phyloP scores from a whole-genome alignment of 2,113 vertebrate species.

The Nibea coibor region DNA sequence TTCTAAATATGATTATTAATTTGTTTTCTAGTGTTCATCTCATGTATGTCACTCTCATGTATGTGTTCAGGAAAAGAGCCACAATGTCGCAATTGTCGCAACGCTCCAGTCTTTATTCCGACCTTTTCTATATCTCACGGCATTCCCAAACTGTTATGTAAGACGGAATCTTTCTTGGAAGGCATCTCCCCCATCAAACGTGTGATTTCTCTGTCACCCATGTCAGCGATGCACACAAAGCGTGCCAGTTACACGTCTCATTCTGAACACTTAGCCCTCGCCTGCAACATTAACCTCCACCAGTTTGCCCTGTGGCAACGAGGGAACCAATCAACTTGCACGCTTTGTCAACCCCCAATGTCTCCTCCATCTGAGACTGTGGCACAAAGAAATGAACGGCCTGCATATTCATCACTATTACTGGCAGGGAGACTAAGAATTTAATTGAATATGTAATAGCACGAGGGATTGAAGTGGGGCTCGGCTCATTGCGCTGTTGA shows the following conservation, averaged over 20 bases:
- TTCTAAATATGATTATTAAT: too few relatives aligned
- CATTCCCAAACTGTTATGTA: neutral
- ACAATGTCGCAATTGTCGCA: neutral
- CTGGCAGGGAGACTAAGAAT: constrained; percentile 31
- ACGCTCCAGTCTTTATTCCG: neutral
- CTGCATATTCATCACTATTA: constrained; percentile 71
- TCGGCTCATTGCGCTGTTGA: constrained; percentile 51
- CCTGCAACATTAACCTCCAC: constrained; percentile 68
- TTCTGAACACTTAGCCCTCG: constrained; percentile 58
- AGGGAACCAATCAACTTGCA: constrained; percentile 67
- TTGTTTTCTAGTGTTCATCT: too few relatives aligned
- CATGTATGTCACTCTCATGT: too few relatives aligned
- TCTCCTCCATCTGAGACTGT: constrained; percentile 51
- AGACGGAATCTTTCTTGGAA: constrained; percentile 18
- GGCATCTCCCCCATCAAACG: neutral
- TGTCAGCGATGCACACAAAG: neutral
- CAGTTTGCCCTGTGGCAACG: constrained; percentile 46
- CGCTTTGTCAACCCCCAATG: constrained; percentile 56
- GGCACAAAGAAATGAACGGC: constrained; percentile 65
- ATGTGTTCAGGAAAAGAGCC: neutral
- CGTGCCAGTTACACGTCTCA: constrained; percentile 11
- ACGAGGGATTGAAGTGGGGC: constrained; percentile 43
- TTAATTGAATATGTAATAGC: constrained; percentile 72
- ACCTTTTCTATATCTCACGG: neutral
- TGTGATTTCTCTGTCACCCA: constrained; percentile 11